phyloP scores from a whole-genome alignment of 2,113 vertebrate genomes.

The Xyliphius kryptos region DNA sequence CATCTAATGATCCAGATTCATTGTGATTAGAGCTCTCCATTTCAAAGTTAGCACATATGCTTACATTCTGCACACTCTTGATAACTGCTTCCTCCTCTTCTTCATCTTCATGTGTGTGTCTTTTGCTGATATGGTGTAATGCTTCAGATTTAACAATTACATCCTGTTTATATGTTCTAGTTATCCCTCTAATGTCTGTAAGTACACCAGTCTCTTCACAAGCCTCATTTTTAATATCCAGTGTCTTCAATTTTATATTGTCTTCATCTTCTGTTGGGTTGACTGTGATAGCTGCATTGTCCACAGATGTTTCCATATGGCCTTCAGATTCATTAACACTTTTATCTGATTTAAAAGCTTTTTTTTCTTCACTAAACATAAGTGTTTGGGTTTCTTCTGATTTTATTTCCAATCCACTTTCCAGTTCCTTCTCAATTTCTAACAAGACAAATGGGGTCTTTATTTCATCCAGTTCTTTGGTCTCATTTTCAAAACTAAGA shows the following conservation, averaged over 20 bases:
- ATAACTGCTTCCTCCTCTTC: slow-evolving; percentile 1
- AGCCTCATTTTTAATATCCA: not conserved
- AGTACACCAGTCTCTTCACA: not conserved
- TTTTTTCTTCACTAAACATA: slow-evolving; percentile 32
- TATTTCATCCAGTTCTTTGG: not conserved
- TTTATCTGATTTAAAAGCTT: slow-evolving; percentile 34
- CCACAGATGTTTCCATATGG: not conserved
- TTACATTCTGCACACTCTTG: not conserved
- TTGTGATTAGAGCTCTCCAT: slow-evolving; percentile 17
- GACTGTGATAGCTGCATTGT: not conserved
- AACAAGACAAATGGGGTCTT: not conserved
- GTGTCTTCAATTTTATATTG: not conserved
- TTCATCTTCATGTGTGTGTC: not conserved
- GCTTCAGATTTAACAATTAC: not conserved
- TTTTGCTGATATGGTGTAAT: not conserved
- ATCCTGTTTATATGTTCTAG: not conserved
- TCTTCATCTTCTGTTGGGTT: slow-evolving; percentile 2
- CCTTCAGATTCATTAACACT: no score
- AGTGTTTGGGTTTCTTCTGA: not conserved
- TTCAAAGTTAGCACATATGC: not conserved
- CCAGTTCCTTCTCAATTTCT: slow-evolving; percentile 10
- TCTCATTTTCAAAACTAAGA: not conserved
- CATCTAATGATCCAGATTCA: no score
- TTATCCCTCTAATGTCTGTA: not conserved
- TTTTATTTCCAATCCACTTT: slow-evolving; percentile 15